Evolutionary conservation across 2,888 invertebrate species (phyloP), one percentile per base, ranked within the genome.

Genomic region (Hanleya hanleyi): DNA sequence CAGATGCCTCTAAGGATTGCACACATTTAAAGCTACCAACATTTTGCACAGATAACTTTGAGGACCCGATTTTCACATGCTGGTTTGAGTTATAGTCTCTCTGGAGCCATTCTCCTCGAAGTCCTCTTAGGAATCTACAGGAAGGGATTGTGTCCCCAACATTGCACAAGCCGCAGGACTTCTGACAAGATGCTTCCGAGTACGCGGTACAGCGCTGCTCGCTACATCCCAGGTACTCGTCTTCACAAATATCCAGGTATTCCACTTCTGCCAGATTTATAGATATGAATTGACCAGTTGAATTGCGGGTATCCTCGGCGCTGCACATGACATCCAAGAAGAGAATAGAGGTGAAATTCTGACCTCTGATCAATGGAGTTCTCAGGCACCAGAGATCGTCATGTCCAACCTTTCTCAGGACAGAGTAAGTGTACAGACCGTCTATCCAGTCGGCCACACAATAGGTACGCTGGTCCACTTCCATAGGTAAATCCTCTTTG

Each of bases 221-320:
- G 7, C 73, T 68, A 71, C 87, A 88, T n/a, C 77, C 75, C 0
- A 75, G 65, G 64, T 86, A 86, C 68, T 88, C 87, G 74, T 88
- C 86, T n/a, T 78, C 82, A 62, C 87, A 88, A 22, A 85, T 67
- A 15, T 77, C 76, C 18, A 78, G 70, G 68, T 81, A 83, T 9
- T 75, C 51, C 2, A 77, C 71, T 64, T 77, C 74, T 33, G 78
- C 71, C 49, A 88, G 73, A 22, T 80, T 75, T 26, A 86, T 68
- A 6, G 73, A 77, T 50, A 83, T 77, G 70, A 78, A 83, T 18
- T 76, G 38, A 35, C 47, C 57, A 26, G 26, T 57, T 18, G 22
- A 29, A 32, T 57, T 57, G 22, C 15, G 36, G 0, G 37, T 64
- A 18, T 64, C 69, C 50, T 65, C 50, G 22, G 26, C 1, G 65